These are phyloP conservation scores for Eupithecia abbreviata DNA, from an alignment of 2,888 invertebrate genomes.

Conservation along the genomic window DNA sequence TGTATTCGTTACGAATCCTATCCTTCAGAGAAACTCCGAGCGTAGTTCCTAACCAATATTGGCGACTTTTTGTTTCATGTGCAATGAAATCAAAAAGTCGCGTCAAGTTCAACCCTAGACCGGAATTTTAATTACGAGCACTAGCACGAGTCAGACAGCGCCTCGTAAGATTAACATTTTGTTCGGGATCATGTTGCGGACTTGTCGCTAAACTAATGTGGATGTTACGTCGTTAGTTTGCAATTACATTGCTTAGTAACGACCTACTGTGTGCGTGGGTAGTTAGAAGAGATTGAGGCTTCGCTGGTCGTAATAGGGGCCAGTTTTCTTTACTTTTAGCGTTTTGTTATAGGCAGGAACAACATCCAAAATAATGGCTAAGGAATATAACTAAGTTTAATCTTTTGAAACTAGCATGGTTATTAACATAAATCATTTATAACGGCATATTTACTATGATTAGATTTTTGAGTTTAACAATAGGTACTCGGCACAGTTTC, in stretches of 20 bases:
- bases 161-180: conserved; percentile 51
- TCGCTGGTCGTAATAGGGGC: neutral
- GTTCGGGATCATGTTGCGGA: conserved; percentile 31
- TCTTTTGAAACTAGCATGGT: neutral
- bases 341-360: neutral
- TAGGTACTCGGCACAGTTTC: no score
- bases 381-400: neutral
- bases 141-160: conserved; percentile 37
- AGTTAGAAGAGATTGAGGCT: neutral
- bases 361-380: neutral
- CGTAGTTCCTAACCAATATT: no score
- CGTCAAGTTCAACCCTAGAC: conserved; percentile 2
- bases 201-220: conserved; percentile 31
- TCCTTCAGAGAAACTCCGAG: no score
- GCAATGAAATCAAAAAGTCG: no score
- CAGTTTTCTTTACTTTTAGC: neutral
- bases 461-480: no score
- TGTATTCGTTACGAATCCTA: no score
- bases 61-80: neutral
- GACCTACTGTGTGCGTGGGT: conserved; percentile 13
- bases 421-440: no score
- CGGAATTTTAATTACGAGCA: conserved; percentile 55
- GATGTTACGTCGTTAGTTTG: conserved; percentile 25
- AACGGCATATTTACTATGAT: no score
- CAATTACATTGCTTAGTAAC: conserved; percentile 24